These are phyloP conservation scores for Euglossa dilemma DNA, from an alignment of 1,140 invertebrate species.

Conservation along the genomic window DNA sequence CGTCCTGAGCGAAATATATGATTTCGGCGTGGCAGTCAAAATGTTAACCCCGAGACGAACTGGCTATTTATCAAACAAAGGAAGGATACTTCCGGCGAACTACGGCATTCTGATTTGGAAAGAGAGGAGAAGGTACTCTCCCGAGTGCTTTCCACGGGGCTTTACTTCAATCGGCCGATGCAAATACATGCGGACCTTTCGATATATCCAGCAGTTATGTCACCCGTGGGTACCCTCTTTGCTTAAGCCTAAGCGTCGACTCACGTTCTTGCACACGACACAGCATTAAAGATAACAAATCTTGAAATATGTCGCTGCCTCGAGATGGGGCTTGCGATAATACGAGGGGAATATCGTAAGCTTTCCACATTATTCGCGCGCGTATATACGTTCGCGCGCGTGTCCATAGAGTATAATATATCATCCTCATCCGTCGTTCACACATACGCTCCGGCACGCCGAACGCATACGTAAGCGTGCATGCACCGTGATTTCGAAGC, in stretches of 20 bases:
- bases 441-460: not conserved
- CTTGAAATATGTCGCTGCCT: constrained; percentile 67
- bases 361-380: constrained; percentile 46
- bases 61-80: no score
- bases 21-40: no score
- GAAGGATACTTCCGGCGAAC: no score
- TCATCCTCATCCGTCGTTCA: constrained; percentile 35
- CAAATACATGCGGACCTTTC: constrained; percentile 28
- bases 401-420: constrained; percentile 16
- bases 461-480: not conserved
- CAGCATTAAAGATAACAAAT: constrained; percentile 66
- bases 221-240: constrained; percentile 18
- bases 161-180: not conserved
- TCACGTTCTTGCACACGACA: constrained; percentile 48
- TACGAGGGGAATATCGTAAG: constrained; percentile 60
- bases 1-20: no score
- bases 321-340: constrained; percentile 58
- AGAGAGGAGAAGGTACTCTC: not conserved
- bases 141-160: not conserved
- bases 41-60: no score
- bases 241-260: constrained; percentile 48
- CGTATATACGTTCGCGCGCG: constrained; percentile 39
- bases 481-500: not conserved
- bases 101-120: not conserved
- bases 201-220: constrained; percentile 41